Conservation (phyloP, 2,797 vertebrate genomes). For the Mormyrus hasselquistii region DNA sequence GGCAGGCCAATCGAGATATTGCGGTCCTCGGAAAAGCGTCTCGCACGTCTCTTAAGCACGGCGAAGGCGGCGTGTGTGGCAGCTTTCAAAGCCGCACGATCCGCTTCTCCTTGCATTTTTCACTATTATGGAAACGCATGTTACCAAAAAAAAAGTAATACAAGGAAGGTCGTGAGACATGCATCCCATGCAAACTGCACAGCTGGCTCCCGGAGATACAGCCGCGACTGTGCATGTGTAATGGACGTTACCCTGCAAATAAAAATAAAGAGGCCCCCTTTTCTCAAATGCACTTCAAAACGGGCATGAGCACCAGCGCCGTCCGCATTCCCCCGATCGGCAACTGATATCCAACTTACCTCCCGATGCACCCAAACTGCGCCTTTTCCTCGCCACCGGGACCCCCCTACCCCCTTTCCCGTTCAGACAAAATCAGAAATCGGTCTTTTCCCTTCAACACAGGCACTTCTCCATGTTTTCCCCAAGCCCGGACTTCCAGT, state of each 20-base stretch:
- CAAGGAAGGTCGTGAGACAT: constrained; percentile 52
- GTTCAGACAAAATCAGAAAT: constrained; percentile 53
- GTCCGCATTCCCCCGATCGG: constrained; percentile 16
- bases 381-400: constrained; percentile 49
- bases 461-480: constrained; percentile 70
- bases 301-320: constrained; percentile 27
- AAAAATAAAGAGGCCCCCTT: constrained; percentile 27
- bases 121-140: constrained; percentile 2
- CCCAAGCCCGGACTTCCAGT: constrained; percentile 64
- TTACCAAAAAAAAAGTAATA: constrained; percentile 46
- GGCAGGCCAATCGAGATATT: constrained; percentile 1
- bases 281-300: constrained; percentile 34
- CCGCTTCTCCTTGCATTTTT: background rate
- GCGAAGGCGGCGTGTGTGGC: background rate
- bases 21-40: background rate
- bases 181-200: constrained; percentile 56
- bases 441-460: constrained; percentile 57
- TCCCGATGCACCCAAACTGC: constrained; percentile 48
- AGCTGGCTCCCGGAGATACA: constrained; percentile 45
- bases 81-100: background rate
- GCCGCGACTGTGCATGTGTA: constrained; percentile 39
- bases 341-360: constrained; percentile 34
- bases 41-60: background rate
- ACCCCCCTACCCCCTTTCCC: constrained; percentile 32
- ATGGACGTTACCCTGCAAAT: constrained; percentile 44